Base-by-base conservation (phyloP, 1,140 invertebrate genomes). In the Aporrectodea caliginosa region DNA sequence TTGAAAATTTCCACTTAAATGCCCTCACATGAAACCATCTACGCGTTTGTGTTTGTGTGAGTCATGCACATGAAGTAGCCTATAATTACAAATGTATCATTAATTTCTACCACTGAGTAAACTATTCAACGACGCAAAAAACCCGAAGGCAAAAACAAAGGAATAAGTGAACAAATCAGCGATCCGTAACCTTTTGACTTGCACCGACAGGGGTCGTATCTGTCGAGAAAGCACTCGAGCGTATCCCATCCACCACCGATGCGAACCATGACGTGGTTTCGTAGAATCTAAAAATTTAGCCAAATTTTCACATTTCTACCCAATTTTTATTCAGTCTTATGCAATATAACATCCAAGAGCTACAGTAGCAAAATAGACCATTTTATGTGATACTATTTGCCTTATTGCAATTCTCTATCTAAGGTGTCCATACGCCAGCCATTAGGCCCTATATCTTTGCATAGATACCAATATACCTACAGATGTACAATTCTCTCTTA, bases 241-340 rank as follows among this genome's bases (percentile, higher is more conserved):
- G 96, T 98, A 87, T 98, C 96, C 96, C 96, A 98, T 32, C 96
- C 96, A 14, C 96, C 96, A 0, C 97, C 97, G 14, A 98, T 96
- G 80, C 96, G 92, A 29, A 98, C 96, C 97, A 98, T 98, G 74
- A 98, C 95, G 90, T 98, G 96, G 80, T 94, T 97, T 34, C 96
- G 91, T 30, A 98, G 90, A 84, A 33, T 1, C 35, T 33, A 12
- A 16, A 35, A 16, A 76, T 16, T 35, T 30, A 1, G 33, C 43
- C n/a, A n/a, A 58, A 22, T 12, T 58, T 6, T 58, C 22, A 58
- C 43, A 12, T 58, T 12, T 22, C 22, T 58, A 58, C 22, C 22
- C 43, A 58, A 58, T 58, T 12, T 22, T 58, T 22, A 12, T 22
- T 58, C 6, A 58, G 43, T 22, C 43, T 58, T 22, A 58, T n/a